Conservation (phyloP, 2,888 invertebrate genomes). For the Lamproptera curius region DNA sequence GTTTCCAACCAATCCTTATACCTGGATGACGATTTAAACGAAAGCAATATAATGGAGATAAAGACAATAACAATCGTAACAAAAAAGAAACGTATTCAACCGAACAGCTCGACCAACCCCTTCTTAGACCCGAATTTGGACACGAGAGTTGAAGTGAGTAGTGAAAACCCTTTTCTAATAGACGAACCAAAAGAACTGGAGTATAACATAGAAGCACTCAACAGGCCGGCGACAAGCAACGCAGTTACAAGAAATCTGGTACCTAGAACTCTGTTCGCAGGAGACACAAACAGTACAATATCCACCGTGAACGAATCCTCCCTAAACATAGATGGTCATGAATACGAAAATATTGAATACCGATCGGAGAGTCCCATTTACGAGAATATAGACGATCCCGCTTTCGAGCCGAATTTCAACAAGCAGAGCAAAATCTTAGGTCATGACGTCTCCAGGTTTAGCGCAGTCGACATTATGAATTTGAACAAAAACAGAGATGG, state of each 20-base stretch:
- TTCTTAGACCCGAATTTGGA: conserved; percentile 57
- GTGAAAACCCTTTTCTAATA: conserved; percentile 55
- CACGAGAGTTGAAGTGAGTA: conserved; percentile 29
- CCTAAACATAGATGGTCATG: conserved; percentile 40
- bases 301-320: conserved; percentile 62
- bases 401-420: conserved; percentile 41
- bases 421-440: conserved; percentile 73
- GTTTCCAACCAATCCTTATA: conserved; percentile 59
- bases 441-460: conserved; percentile 65
- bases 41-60: conserved; percentile 75
- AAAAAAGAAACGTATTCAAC: conserved; percentile 51
- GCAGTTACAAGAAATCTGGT: conserved; percentile 37
- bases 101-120: conserved; percentile 62
- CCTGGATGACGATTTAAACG: conserved; percentile 70
- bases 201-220: conserved; percentile 45
- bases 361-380: conserved; percentile 62
- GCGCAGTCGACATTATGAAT: conserved; percentile 63
- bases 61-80: conserved; percentile 72
- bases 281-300: conserved; percentile 64
- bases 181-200: conserved; percentile 43
- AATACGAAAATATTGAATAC: conserved; percentile 65
- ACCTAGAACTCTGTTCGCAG: conserved; percentile 57
- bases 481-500: conserved; percentile 48
- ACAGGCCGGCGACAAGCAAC: conserved; percentile 30
- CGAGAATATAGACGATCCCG: conserved; percentile 53